Evolutionary conservation across 2,888 invertebrate species (phyloP).

Genomic region (Heterodera filipjevi): DNA sequence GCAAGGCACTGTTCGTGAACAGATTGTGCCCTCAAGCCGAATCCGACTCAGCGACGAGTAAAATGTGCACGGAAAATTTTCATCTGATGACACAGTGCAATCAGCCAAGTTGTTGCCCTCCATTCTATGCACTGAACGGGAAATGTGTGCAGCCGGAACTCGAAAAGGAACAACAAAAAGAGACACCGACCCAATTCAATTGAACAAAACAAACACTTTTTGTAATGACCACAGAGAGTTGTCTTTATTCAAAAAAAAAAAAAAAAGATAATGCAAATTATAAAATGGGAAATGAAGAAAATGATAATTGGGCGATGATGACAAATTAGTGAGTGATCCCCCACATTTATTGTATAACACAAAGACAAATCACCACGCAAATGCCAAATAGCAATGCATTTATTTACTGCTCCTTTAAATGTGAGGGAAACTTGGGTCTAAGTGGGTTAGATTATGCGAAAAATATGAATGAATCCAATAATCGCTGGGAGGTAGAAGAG

Average conservation of each 20-base stretch:
- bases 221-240: not conserved
- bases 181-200: no score
- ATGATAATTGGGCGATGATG: not conserved
- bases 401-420: not conserved
- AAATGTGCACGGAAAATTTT: not conserved
- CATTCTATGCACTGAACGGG: conserved; percentile 54
- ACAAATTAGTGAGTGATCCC: not conserved
- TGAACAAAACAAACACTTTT: not conserved
- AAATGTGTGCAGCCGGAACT: conserved; percentile 42
- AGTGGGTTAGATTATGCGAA: not conserved
- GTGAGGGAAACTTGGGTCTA: not conserved
- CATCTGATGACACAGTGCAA: conserved; percentile 50
- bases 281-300: not conserved
- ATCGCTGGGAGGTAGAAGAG: not conserved
- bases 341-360: not conserved
- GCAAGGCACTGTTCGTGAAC: conserved; percentile 49
- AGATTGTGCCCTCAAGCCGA: conserved; percentile 44
- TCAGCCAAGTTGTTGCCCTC: conserved; percentile 60
- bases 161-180: not conserved
- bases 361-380: no score
- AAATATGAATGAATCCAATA: not conserved
- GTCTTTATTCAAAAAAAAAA: not conserved
- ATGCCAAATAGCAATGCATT: not conserved
- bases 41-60: not conserved
- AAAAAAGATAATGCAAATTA: not conserved